These are phyloP conservation scores for Prunella himalayana DNA, from an alignment of 2,113 vertebrate genomes.

Conservation along the genomic window DNA sequence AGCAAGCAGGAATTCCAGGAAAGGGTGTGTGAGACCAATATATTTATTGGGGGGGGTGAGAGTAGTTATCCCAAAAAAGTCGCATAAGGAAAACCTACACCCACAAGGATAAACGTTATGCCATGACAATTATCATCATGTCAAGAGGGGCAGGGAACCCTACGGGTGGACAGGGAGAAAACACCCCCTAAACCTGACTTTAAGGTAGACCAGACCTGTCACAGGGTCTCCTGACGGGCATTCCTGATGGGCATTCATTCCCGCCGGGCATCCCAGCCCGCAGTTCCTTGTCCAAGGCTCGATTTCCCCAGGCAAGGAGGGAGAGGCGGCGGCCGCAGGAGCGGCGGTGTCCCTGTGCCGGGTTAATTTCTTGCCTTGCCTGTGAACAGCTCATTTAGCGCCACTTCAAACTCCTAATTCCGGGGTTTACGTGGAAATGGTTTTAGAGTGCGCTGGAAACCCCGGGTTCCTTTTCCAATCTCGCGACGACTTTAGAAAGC, in stretches of 20 bases:
- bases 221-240: neutral
- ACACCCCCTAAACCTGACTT: rapidly evolving
- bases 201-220: rapidly evolving
- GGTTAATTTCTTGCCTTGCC: neutral
- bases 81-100: rapidly evolving
- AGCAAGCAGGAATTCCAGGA: neutral
- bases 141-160: neutral
- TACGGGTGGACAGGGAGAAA: rapidly evolving
- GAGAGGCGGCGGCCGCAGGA: neutral
- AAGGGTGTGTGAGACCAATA: rapidly evolving
- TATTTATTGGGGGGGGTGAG: rapidly evolving
- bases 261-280: neutral
- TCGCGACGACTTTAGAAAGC: conserved; percentile 29
- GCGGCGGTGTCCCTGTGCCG: neutral
- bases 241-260: neutral
- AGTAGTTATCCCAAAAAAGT: neutral
- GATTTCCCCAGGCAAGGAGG: neutral
- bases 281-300: neutral
- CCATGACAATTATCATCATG: rapidly evolving
- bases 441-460: conserved; percentile 33
- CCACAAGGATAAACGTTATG: rapidly evolving
- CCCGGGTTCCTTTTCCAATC: conserved; percentile 16
- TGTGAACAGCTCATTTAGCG: neutral
- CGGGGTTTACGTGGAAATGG: neutral
- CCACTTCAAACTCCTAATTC: conserved; percentile 27